Conservation (phyloP, 2,797 vertebrate species). For the Glyptemys insculpta region DNA sequence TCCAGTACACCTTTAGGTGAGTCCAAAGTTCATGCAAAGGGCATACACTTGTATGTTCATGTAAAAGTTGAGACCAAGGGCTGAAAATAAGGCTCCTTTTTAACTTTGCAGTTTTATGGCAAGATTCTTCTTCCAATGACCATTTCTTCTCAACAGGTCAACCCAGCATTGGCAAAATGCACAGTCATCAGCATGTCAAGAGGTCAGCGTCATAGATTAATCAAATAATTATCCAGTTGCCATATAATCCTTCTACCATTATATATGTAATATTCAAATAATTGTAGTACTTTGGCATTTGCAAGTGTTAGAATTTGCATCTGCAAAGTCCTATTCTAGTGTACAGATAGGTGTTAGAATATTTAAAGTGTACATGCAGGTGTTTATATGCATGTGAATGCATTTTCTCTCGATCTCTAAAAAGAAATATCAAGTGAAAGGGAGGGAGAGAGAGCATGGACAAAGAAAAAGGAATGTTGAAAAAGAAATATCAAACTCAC, state of each 20-base stretch:
- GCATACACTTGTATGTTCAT: not conserved
- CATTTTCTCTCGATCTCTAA: not conserved
- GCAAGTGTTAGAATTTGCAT: not conserved
- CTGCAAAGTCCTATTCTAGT: not conserved
- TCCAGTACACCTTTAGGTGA: not conserved
- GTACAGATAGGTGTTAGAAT: not conserved
- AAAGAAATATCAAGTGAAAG: too few species aligned
- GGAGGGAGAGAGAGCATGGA: not conserved
- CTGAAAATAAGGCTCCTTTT: not conserved
- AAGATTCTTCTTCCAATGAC: too few species aligned
- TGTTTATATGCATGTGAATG: not conserved
- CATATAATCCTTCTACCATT: too few species aligned
- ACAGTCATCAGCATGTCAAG: too few species aligned
- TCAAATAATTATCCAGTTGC: too few species aligned
- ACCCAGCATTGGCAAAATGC: too few species aligned
- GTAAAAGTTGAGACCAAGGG: not conserved
- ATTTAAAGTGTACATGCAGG: not conserved
- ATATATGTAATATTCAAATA: too few species aligned
- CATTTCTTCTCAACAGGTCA: too few species aligned
- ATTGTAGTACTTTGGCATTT: not conserved
- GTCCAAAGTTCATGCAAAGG: not conserved
- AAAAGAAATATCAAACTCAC: rapidly evolving
- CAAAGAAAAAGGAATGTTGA: not conserved
- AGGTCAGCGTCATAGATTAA: too few species aligned
- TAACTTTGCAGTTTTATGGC: not conserved